Evolutionary conservation across 2,888 invertebrate genomes (phyloP).

Genomic region (Ctena decussata): DNA sequence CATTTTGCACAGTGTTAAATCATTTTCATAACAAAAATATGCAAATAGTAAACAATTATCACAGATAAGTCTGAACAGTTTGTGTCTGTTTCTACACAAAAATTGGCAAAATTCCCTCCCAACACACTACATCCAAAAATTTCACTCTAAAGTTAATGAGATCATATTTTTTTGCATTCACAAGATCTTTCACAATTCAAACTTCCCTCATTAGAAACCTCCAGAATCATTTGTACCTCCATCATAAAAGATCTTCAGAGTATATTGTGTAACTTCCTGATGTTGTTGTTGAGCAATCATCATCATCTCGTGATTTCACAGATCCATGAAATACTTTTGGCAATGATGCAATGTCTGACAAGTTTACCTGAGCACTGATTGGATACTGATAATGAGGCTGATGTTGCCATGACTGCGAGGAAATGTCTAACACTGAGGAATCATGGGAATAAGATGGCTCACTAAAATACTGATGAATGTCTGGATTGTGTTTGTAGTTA

Average conservation of each 20-base stretch:
- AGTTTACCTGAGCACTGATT: conserved; percentile 47
- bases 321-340: conserved; percentile 42
- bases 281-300: conserved; percentile 68
- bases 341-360: conserved; percentile 40
- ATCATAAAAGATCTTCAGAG: conserved; percentile 62
- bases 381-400: conserved; percentile 48
- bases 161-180: not conserved
- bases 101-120: no score
- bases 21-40: not conserved
- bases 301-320: conserved; percentile 56
- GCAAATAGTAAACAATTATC: not conserved
- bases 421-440: conserved; percentile 39
- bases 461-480: conserved; percentile 40
- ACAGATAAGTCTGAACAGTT: not conserved
- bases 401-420: conserved; percentile 53
- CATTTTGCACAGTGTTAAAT: no score
- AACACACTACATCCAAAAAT: not conserved
- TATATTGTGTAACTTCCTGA: conserved; percentile 67
- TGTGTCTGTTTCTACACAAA: not conserved
- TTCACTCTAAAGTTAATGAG: not conserved
- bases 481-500: conserved; percentile 39
- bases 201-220: not conserved
- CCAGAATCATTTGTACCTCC: not conserved
- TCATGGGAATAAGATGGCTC: conserved; percentile 31
- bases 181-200: no score